phyloP scores from a whole-genome alignment of 1,140 invertebrate genomes.

The Homarus americanus region DNA sequence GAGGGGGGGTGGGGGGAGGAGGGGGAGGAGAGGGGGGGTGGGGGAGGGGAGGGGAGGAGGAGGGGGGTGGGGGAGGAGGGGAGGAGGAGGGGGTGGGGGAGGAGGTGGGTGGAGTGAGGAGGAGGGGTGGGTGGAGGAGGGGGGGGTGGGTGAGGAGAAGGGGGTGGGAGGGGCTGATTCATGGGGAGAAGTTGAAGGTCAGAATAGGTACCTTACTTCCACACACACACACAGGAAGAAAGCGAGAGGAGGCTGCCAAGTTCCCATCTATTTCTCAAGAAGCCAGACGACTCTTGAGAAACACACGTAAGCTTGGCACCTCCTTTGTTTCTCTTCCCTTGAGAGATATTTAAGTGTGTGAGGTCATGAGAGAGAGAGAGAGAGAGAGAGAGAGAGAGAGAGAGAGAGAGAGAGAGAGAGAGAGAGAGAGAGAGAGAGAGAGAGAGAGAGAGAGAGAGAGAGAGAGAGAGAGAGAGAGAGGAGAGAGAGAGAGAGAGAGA shows the following conservation, averaged over 20 bases:
- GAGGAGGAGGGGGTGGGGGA: background rate
- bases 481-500: conserved; percentile 6
- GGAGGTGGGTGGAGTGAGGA: background rate
- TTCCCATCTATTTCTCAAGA: too few relatives aligned
- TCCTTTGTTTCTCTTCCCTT: too few relatives aligned
- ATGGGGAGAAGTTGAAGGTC: background rate
- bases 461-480: conserved; percentile 3
- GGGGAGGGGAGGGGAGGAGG: background rate
- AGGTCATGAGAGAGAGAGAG: background rate
- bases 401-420: background rate
- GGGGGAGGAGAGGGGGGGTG: background rate
- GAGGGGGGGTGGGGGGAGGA: background rate
- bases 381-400: background rate
- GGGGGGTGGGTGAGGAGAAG: background rate
- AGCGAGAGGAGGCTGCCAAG: too few relatives aligned
- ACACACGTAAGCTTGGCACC: too few relatives aligned
- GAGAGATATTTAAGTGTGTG: too few relatives aligned
- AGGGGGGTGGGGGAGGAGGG: background rate
- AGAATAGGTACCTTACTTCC: too few relatives aligned
- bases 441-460: conserved; percentile 2
- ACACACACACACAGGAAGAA: too few relatives aligned
- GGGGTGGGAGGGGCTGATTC: background rate
- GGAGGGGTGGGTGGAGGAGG: background rate
- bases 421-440: background rate
- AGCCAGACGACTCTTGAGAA: too few relatives aligned